These are phyloP conservation scores for Euphydryas editha DNA, from an alignment of 2,888 invertebrate genomes.

Conservation along the genomic window DNA sequence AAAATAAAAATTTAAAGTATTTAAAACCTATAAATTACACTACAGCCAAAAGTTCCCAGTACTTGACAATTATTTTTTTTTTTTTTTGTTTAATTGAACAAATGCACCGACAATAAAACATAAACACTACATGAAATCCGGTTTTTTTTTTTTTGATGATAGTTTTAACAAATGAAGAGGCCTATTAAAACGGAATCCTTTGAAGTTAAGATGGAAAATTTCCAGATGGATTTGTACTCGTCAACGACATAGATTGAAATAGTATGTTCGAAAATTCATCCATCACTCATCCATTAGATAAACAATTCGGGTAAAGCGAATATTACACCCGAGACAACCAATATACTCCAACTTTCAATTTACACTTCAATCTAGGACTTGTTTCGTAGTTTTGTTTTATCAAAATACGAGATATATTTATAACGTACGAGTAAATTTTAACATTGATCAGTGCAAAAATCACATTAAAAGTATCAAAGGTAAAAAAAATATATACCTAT, in stretches of 20 bases:
- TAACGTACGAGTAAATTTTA: neutral
- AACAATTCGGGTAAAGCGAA: conserved; percentile 49
- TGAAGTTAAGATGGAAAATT: conserved; percentile 23
- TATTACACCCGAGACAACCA: conserved; percentile 46
- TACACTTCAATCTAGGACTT: conserved; percentile 29
- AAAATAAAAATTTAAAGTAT: no score
- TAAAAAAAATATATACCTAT: no score
- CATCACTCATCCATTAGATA: conserved; percentile 53
- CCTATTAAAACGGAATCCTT: conserved; percentile 17
- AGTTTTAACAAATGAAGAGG: no score
- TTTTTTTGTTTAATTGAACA: no score
- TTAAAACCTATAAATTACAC: no score
- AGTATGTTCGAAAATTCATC: conserved; percentile 46
- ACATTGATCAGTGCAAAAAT: no score
- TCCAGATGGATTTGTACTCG: conserved; percentile 48
- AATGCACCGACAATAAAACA: no score
- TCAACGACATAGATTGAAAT: conserved; percentile 49
- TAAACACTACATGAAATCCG: no score
- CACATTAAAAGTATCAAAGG: no score
- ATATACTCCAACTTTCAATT: conserved; percentile 39
- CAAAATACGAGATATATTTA: neutral
- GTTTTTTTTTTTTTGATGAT: no score
- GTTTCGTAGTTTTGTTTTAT: conserved; percentile 7
- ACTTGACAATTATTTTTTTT: no score
- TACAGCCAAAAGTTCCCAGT: no score